Base-by-base conservation (phyloP, 1,140 invertebrate genomes). In the Trichonephila clavipes region DNA sequence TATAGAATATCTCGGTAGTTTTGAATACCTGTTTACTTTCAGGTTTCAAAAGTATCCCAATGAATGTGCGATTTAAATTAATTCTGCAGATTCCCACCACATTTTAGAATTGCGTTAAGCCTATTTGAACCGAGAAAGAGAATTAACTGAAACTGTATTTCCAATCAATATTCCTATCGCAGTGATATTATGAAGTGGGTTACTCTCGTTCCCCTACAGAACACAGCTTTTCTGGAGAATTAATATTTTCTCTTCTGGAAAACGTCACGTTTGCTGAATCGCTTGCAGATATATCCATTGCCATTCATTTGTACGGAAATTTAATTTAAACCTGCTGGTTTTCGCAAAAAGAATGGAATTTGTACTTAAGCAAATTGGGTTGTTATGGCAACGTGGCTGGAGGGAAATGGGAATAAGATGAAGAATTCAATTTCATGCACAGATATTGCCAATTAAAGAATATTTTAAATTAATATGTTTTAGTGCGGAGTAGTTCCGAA, bases 271-370 rank as follows among this genome's bases (percentile, higher is more conserved):
- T 66, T 66, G 19, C 64, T n/a, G 21, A 66, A 66, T 66, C 21
- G 64, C 64, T 66, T 66, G 64, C 64, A 66, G 64, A 66, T 66
- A 40, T 40, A n/a, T 66, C 64, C 64, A n/a, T 66, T 66, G 64
- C 64, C n/a, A 66, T 66, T 66, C 24, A 66, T 19, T n/a, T n/a
- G 24, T 66, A 66, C 24, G 64, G 19, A 66, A 66, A 66, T 66
- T n/a, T 66, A 66, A 66, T 66, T 66, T 66, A 66, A 66, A 66
- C 21, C 64, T 66, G 64, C 21, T 12, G 21, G 64, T n/a, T 21
- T 24, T 66, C 24, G 64, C 64, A n/a, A 66, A 66, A 66, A n/a
- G 21, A 66, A n/a, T 66, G 24, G 24, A 66, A 66, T 66, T 66
- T n/a, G 64, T 66, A 18, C 19, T 66, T 66, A 24, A n/a, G 64